A percentile compares a stretch with the other conserved stretches of the same genome.
These are phyloP conservation scores for Leptobrachium ailaonicum DNA, from an alignment of 2,113 vertebrate species.

Conservation along the genomic window DNA sequence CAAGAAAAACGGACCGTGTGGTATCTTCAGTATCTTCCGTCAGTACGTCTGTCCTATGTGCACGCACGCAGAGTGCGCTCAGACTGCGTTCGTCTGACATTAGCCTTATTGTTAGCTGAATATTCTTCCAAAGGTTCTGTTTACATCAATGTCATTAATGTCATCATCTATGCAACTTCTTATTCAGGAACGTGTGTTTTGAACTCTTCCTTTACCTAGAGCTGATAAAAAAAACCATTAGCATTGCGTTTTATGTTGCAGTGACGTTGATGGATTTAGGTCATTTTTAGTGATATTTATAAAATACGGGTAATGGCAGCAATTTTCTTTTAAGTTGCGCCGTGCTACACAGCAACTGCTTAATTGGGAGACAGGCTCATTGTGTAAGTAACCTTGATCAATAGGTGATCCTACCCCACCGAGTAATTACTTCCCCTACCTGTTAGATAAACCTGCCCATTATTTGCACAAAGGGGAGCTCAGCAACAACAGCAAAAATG, in stretches of 20 bases:
- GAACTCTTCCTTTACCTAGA: background rate
- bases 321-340: background rate
- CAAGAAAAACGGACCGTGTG: too few relatives aligned
- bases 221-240: background rate
- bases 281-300: constrained; percentile 27
- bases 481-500: background rate
- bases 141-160: too few relatives aligned
- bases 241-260: constrained; percentile 11
- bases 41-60: too few relatives aligned
- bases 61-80: too few relatives aligned
- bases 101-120: too few relatives aligned
- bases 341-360: background rate
- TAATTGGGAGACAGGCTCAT: constrained; percentile 14
- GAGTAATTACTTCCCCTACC: background rate
- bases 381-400: constrained; percentile 12
- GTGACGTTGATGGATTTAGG: constrained; percentile 24
- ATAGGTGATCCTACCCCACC: background rate
- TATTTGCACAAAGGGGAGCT: background rate
- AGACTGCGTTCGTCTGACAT: too few relatives aligned
- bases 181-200: background rate
- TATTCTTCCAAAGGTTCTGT: too few relatives aligned
- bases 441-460: background rate
- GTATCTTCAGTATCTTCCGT: too few relatives aligned
- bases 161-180: background rate
- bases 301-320: background rate